Base-by-base conservation (phyloP, 1,140 invertebrate species). In the Pseudomyrmex pallidus region DNA sequence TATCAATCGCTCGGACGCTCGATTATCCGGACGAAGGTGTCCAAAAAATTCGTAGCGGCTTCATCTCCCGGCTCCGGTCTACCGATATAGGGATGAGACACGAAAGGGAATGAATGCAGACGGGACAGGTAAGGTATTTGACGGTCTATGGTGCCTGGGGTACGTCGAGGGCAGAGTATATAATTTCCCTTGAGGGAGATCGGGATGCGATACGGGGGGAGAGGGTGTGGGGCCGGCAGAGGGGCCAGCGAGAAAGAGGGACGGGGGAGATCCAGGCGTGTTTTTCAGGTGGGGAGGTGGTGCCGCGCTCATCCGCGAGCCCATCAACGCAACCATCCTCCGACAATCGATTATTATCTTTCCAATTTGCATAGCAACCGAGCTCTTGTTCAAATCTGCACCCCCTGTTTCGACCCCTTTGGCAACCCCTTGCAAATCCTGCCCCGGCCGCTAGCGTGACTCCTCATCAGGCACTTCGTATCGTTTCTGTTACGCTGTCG, bases 101-200 rank as follows among this genome's bases (percentile, higher is more conserved):
- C 83, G 87, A 85, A 85, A 82, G 85, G 76, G 88, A 84, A 91
- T 91, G 87, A 91, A 89, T 85, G 77, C 85, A 89, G 83, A 88
- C 87, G 88, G 90, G 87, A 91, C 91, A 92, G 90, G 90, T 93
- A 93, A 93, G 91, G 92, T 91, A 92, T 92, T 90, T 87, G 89
- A 90, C 87, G 89, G 86, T 90, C 87, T 86, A 85, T 89, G 76
- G 90, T 87, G 82, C 84, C 80, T 82, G 67, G 73, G 84, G 88
- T 82, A 90, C 89, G 90, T 90, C 85, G 91, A 85, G 89, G 90
- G 91, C 89, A 89, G 90, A 92, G 90, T 91, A 90, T 91, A 93
- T 94, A 94, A 94, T 94, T 93, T 94, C 94, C 93, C 93, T 94
- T 94, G 93, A 94, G 94, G 93, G 93, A 94, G 91, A 94, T 94